phyloP scores from a whole-genome alignment of 2,797 vertebrate genomes.

The Melanogrammus aeglefinus region DNA sequence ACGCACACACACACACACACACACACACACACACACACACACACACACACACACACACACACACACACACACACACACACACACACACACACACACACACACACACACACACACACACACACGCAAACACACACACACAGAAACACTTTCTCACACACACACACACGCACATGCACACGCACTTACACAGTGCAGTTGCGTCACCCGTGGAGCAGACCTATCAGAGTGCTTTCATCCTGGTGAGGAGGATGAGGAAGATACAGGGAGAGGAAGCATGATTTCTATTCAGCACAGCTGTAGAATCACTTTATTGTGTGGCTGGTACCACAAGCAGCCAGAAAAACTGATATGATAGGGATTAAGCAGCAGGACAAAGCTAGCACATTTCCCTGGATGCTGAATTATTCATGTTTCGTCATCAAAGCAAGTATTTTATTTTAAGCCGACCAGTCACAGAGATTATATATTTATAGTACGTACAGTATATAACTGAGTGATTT shows the following conservation, averaged over 20 bases:
- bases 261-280: neutral
- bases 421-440: neutral
- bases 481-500: neutral
- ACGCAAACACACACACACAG: neutral
- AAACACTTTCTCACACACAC: neutral
- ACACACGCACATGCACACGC: neutral
- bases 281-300: neutral
- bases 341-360: neutral
- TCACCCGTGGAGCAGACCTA: neutral
- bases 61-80: too few relatives aligned
- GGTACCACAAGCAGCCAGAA: neutral
- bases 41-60: neutral
- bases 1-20: neutral
- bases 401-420: conserved; percentile 24
- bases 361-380: neutral
- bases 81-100: neutral
- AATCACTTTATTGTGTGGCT: neutral
- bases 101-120: neutral
- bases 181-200: neutral
- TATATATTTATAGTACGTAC: neutral
- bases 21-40: neutral
- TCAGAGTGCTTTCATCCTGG: neutral
- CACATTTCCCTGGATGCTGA: conserved; percentile 5
- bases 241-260: neutral
- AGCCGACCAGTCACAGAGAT: neutral